A percentile compares a stretch with the other conserved stretches of the same genome.
Conservation (phyloP, 1,140 invertebrate species). For the Pachypsylla venusta region DNA sequence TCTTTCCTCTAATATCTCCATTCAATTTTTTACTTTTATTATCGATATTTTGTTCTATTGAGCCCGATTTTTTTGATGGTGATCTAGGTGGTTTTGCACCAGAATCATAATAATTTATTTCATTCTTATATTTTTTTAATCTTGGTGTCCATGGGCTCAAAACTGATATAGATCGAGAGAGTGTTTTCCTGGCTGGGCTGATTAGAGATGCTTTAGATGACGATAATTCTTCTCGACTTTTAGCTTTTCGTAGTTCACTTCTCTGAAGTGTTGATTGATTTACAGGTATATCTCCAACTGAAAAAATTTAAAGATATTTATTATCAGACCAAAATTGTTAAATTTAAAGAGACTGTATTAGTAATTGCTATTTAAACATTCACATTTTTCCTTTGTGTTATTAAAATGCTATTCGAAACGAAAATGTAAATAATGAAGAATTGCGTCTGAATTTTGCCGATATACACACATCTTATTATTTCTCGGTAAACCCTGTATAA, state of each 20-base stretch:
- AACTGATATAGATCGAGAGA: not conserved
- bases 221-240: not conserved
- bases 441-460: no score
- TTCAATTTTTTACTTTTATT: not conserved
- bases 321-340: no score
- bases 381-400: no score
- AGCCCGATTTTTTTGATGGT: not conserved
- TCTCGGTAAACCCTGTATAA: no score
- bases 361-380: no score
- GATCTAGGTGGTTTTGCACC: not conserved
- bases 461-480: no score
- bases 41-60: not conserved
- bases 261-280: not conserved
- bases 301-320: no score
- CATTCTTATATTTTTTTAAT: not conserved
- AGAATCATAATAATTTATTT: not conserved
- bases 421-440: no score
- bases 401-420: no score
- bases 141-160: not conserved
- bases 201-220: not conserved
- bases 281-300: not conserved
- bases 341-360: no score
- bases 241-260: not conserved
- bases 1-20: not conserved
- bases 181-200: not conserved